Evolutionary conservation across 2,888 invertebrate genomes (phyloP).

Genomic region (Miltochrista miniata): DNA sequence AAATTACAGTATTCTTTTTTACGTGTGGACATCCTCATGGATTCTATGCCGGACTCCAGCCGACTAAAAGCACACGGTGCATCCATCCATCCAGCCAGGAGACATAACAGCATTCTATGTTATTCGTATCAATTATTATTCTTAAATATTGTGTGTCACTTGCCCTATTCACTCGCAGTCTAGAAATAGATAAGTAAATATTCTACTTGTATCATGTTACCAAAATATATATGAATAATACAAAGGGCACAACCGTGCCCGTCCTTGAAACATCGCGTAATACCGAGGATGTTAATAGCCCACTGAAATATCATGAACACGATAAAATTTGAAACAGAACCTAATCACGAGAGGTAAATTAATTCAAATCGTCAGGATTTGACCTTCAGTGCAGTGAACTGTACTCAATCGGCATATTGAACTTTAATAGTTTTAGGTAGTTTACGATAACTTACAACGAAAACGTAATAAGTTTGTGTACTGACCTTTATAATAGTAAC

Average conservation of each 20-base stretch:
- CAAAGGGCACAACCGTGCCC: conserved; percentile 9
- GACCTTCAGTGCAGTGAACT: conserved; percentile 34
- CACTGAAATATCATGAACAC: conserved; percentile 33
- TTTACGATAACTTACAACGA: not conserved
- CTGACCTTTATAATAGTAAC: too few relatives aligned
- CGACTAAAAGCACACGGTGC: too few relatives aligned
- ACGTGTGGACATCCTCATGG: too few relatives aligned
- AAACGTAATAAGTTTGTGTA: not conserved
- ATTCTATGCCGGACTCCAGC: too few relatives aligned
- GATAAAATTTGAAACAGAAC: conserved; percentile 33
- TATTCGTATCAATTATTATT: too few relatives aligned
- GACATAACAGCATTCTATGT: too few relatives aligned
- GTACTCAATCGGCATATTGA: conserved; percentile 16
- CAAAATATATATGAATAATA: conserved; percentile 29
- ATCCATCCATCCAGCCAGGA: too few relatives aligned
- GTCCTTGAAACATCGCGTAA: conserved; percentile 27
- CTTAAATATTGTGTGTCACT: too few relatives aligned
- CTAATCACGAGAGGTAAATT: conserved; percentile 40
- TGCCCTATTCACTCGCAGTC: too few relatives aligned
- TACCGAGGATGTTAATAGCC: conserved; percentile 18
- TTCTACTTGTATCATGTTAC: conserved; percentile 24
- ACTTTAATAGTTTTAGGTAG: conserved; percentile 12
- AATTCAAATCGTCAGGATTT: conserved; percentile 31
- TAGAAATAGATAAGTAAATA: conserved; percentile 15
- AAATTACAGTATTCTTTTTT: too few relatives aligned